A percentile compares a stretch with the other conserved stretches of the same genome.
These are phyloP conservation scores for Simalia tracyae DNA, from an alignment of 2,797 vertebrate species.

Conservation along the genomic window DNA sequence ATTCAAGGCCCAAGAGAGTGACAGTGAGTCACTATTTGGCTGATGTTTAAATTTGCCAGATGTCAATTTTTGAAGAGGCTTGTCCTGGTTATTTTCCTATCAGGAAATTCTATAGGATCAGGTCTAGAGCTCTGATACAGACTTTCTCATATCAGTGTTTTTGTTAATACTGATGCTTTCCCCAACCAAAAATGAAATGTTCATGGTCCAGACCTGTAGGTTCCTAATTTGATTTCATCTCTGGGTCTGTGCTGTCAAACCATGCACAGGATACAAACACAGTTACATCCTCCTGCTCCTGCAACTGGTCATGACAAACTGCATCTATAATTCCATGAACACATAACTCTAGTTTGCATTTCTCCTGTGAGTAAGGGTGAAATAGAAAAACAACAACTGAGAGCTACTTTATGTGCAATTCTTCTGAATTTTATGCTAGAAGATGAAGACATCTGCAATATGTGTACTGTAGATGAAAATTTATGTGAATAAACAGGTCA, in stretches of 20 bases:
- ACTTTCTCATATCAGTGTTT: background rate
- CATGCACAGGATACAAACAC: background rate
- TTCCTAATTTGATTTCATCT: background rate
- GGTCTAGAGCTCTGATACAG: background rate
- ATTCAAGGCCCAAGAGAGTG: constrained; percentile 44
- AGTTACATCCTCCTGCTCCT: background rate
- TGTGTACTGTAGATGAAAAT: background rate
- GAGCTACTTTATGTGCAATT: background rate
- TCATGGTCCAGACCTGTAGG: no score
- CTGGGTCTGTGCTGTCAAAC: background rate
- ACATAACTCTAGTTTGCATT: background rate
- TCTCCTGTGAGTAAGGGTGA: background rate
- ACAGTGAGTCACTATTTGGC: constrained; percentile 23
- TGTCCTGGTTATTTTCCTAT: background rate
- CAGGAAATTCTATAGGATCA: background rate
- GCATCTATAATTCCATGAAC: background rate
- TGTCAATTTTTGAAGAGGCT: background rate
- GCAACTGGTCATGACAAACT: background rate
- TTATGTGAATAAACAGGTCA: background rate
- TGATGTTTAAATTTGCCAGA: background rate
- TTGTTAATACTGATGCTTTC: background rate
- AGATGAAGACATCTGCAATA: background rate
- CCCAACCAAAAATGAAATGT: background rate
- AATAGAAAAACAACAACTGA: background rate
- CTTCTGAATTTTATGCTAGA: background rate